phyloP scores from a whole-genome alignment of 1,140 invertebrate species.

The Drosophila varians region DNA sequence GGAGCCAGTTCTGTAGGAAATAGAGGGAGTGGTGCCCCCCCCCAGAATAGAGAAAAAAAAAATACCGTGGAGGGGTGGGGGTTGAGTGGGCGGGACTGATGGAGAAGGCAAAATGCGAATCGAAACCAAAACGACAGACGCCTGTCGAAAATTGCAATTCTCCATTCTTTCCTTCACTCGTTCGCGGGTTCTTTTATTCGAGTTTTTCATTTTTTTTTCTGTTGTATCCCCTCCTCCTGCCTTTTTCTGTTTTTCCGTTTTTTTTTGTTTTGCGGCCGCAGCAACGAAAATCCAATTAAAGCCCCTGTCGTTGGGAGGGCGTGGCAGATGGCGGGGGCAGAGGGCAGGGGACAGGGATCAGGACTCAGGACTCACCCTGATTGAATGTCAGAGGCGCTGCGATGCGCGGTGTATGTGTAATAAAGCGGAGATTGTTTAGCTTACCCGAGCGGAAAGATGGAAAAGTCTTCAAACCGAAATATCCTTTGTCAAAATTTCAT shows the following conservation, averaged over 20 bases:
- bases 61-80: too few species aligned
- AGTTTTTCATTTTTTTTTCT: conserved; percentile 22
- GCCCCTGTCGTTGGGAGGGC: conserved; percentile 69
- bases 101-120: conserved; percentile 53
- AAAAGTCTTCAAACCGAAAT: conserved; percentile 35
- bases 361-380: conserved; percentile 47
- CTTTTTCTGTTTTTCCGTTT: conserved; percentile 5
- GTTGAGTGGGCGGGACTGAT: conserved; percentile 19
- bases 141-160: conserved; percentile 81
- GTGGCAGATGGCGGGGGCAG: conserved; percentile 15
- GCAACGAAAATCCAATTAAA: conserved; percentile 79
- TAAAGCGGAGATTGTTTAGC: conserved; percentile 76
- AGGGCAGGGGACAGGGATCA: conserved; percentile 21
- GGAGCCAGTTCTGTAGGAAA: conserved; percentile 25
- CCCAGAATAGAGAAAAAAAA: not conserved
- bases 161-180: conserved; percentile 40
- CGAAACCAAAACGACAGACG: conserved; percentile 68
- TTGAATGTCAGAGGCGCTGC: conserved; percentile 70
- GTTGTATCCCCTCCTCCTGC: not conserved
- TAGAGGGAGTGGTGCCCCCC: too few species aligned
- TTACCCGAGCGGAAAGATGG: conserved; percentile 46
- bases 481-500: conserved; percentile 38
- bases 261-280: conserved; percentile 57
- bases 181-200: conserved; percentile 31
- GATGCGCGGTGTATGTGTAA: conserved; percentile 70